These are phyloP conservation scores for Drosophila bunnanda DNA, from an alignment of 2,888 invertebrate species.

Conservation along the genomic window DNA sequence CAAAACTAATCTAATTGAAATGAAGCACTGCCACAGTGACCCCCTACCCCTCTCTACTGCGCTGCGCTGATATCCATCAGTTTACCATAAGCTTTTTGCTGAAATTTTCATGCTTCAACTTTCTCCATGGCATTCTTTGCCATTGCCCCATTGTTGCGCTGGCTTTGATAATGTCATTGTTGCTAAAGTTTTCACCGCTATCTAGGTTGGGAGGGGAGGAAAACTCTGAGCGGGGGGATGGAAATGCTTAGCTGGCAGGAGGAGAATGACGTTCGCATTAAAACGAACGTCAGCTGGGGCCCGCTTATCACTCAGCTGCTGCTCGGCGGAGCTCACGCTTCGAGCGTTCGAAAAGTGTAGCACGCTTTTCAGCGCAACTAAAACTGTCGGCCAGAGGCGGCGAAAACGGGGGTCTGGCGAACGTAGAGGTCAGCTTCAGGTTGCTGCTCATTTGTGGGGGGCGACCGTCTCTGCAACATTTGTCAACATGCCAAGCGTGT, in stretches of 20 bases:
- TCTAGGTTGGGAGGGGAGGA: not conserved
- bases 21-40: slow-evolving; percentile 6
- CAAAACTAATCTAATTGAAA: slow-evolving; percentile 20
- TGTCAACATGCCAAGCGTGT: slow-evolving; percentile 79
- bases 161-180: slow-evolving; percentile 66
- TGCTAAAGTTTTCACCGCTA: slow-evolving; percentile 56
- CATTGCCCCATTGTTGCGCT: slow-evolving; percentile 29
- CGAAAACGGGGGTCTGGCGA: not conserved
- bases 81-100: slow-evolving; percentile 33
- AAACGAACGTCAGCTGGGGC: slow-evolving; percentile 74
- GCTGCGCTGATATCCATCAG: slow-evolving; percentile 35
- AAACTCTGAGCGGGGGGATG: not conserved
- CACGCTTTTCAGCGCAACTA: slow-evolving; percentile 73
- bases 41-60: slow-evolving; percentile 8
- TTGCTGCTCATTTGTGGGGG: slow-evolving; percentile 75
- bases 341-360: slow-evolving; percentile 70
- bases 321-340: slow-evolving; percentile 56
- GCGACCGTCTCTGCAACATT: slow-evolving; percentile 64
- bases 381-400: slow-evolving; percentile 55
- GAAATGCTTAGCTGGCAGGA: slow-evolving; percentile 11
- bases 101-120: slow-evolving; percentile 42
- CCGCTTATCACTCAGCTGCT: slow-evolving; percentile 43
- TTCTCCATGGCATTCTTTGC: slow-evolving; percentile 7
- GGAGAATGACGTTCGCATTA: slow-evolving; percentile 71
- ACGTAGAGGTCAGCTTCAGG: slow-evolving; percentile 64